phyloP scores from a whole-genome alignment of 2,888 invertebrate species.

The Encarsia formosa region DNA sequence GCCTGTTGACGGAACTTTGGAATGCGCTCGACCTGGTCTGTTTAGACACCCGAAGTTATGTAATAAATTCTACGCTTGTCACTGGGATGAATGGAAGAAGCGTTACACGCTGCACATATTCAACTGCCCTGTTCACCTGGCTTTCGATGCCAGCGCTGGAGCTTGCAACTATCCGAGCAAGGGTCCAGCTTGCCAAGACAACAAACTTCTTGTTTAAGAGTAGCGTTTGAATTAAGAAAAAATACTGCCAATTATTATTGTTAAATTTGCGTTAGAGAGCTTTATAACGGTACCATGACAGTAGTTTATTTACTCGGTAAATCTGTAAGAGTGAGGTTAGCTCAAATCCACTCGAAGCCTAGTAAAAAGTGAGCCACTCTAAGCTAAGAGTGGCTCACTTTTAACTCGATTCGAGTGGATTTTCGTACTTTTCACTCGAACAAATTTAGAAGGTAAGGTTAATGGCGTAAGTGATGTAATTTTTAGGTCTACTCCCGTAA shows the following conservation, averaged over 20 bases:
- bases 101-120: constrained; percentile 72
- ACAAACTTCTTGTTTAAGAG: constrained; percentile 60
- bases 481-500: too few relatives aligned
- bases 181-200: constrained; percentile 71
- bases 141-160: constrained; percentile 70
- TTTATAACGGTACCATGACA: not conserved
- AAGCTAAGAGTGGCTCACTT: too few relatives aligned
- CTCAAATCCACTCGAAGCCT: too few relatives aligned
- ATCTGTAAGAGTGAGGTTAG: too few relatives aligned
- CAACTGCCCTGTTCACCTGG: constrained; percentile 74
- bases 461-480: too few relatives aligned
- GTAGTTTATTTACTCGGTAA: not conserved
- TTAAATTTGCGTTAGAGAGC: not conserved
- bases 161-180: constrained; percentile 81
- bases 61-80: constrained; percentile 78
- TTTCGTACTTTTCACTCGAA: too few relatives aligned
- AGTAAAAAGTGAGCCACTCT: too few relatives aligned
- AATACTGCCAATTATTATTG: constrained; percentile 11
- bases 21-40: constrained; percentile 55
- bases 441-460: too few relatives aligned
- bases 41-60: constrained; percentile 70
- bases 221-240: not conserved
- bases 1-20: constrained; percentile 54
- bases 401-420: too few relatives aligned
- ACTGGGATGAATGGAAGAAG: constrained; percentile 75